A percentile compares a stretch with the other conserved stretches of the same genome.
Evolutionary conservation across 2,113 vertebrate genomes (phyloP).

Genomic region (Mesitornis unicolor): DNA sequence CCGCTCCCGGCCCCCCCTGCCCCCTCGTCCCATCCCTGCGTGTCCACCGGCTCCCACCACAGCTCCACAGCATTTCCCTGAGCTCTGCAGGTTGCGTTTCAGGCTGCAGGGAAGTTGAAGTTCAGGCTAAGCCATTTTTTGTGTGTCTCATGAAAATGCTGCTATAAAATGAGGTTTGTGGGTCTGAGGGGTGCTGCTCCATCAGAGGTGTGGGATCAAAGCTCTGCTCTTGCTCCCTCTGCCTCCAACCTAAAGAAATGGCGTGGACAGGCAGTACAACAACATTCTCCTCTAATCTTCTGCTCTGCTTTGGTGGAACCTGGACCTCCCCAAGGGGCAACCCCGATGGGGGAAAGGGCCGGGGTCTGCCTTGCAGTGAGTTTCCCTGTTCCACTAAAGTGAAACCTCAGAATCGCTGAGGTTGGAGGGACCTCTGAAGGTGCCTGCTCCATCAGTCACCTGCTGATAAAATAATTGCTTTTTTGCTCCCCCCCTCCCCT

Average conservation of each 20-base stretch:
- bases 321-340: background rate
- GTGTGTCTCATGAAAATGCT: accelerated
- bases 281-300: background rate
- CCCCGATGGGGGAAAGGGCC: background rate
- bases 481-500: background rate
- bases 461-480: background rate
- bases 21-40: background rate
- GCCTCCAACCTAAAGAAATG: background rate
- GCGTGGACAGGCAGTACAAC: background rate
- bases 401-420: accelerated
- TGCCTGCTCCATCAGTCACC: background rate
- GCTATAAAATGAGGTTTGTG: background rate
- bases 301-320: background rate
- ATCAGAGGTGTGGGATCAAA: background rate
- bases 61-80: accelerated
- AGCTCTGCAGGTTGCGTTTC: background rate
- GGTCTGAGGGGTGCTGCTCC: background rate
- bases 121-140: accelerated
- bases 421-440: background rate
- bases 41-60: background rate
- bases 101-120: background rate
- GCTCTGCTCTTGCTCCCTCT: background rate
- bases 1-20: background rate
- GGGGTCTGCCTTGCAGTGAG: background rate
- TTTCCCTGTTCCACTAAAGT: accelerated